These are phyloP conservation scores for Trichonephila inaurata DNA, from an alignment of 1,140 invertebrate genomes.

Conservation along the genomic window DNA sequence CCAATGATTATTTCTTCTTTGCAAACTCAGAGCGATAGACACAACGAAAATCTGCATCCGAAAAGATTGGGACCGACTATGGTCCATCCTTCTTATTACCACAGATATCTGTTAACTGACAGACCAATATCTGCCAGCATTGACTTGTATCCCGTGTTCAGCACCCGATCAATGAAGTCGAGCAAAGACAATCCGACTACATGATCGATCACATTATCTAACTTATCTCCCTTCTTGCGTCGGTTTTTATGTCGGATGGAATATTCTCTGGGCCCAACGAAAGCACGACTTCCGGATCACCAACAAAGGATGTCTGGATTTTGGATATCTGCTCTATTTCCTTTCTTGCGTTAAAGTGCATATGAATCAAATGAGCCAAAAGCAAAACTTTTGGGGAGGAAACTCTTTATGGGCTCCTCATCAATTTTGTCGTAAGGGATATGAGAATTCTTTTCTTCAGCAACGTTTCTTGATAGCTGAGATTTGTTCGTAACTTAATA, in stretches of 20 bases:
- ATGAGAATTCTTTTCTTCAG: neutral
- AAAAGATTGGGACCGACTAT: neutral
- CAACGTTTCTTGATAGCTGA: neutral
- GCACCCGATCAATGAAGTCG: neutral
- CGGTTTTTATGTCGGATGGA: slow-evolving; percentile 21
- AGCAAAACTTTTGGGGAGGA: neutral
- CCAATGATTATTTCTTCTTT: too few relatives aligned
- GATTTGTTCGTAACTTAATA: too few relatives aligned
- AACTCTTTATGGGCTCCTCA: neutral
- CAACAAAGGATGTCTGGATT: slow-evolving; percentile 31
- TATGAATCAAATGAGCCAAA: slow-evolving; percentile 14
- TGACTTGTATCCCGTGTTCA: neutral
- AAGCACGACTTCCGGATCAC: slow-evolving; percentile 7
- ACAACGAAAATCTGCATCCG: neutral
- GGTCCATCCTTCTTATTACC: neutral
- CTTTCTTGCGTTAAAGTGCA: neutral
- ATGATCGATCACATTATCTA: slow-evolving; percentile 28
- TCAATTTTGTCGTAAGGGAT: neutral
- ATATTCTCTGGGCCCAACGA: neutral
- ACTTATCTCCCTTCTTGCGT: slow-evolving; percentile 6
- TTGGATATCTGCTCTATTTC: slow-evolving; percentile 10
- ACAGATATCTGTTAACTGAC: neutral
- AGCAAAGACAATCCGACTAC: slow-evolving; percentile 14
- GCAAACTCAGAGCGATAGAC: too few relatives aligned
- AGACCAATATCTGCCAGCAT: neutral